Conservation (phyloP, 1,140 invertebrate genomes). For the Aculops lycopersici region DNA sequence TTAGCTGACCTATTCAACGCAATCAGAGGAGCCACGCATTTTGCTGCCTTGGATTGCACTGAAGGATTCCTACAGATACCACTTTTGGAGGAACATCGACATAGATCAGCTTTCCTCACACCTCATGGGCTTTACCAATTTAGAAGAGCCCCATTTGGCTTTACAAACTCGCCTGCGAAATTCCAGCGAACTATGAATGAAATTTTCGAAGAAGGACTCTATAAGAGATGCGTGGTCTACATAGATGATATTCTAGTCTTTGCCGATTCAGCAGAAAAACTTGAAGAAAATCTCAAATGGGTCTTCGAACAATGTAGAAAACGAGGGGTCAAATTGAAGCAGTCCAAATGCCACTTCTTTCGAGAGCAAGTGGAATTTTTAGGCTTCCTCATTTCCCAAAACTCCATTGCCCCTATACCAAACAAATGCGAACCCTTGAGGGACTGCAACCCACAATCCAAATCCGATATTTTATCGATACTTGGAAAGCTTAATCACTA, state of each 20-base stretch:
- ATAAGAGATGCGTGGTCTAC: conserved; percentile 10
- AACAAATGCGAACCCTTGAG: conserved; percentile 6
- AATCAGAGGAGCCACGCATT: conserved; percentile 15
- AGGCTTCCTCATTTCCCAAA: conserved; percentile 7
- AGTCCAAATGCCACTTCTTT: conserved; percentile 9
- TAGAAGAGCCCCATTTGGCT: not conserved
- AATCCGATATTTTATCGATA: conserved; percentile 5
- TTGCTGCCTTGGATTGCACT: conserved; percentile 17
- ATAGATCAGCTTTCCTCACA: conserved; percentile 2
- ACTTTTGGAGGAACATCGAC: conserved; percentile 12
- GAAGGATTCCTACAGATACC: conserved; percentile 19
- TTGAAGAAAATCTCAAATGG: conserved; percentile 2
- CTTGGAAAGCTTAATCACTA: conserved; percentile 8
- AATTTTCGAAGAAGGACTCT: conserved; percentile 7
- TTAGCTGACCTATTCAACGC: conserved; percentile 17
- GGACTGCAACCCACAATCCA: conserved; percentile 4
- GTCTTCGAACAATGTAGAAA: conserved; percentile 5
- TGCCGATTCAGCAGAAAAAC: conserved; percentile 8
- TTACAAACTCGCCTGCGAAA: not conserved
- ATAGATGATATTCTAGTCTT: conserved; percentile 14
- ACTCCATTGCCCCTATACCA: conserved; percentile 3
- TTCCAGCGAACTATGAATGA: conserved; percentile 1
- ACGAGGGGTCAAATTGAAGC: conserved; percentile 8
- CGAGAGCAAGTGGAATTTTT: conserved; percentile 6
- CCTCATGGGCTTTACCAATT: not conserved